Evolutionary conservation across 1,140 invertebrate species (phyloP), one percentile per base, ranked within the genome.

Genomic region (Apis dorsata): DNA sequence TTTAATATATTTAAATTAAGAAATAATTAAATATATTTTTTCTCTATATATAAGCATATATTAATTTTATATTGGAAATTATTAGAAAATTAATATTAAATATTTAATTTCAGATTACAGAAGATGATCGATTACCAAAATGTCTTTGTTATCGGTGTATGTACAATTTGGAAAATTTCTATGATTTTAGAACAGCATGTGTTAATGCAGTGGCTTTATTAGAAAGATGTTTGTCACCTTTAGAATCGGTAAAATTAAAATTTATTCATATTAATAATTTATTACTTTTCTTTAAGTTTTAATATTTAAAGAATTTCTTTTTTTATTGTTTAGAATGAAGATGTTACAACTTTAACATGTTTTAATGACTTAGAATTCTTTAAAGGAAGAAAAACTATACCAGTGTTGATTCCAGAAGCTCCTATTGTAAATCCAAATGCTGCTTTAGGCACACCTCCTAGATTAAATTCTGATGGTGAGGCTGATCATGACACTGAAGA

Each of bases 101-200:
- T 70, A n/a, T 82, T 69, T 70, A n/a, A 86, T 93, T 92, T 60
- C 90, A 95, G 94, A 93, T 95, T 65, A 90, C 89, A 28, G 93
- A 95, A 82, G 90, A 93, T 85, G 94, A 95, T 88, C 82, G 91
- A 15, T 84, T 95, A 68, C 94, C 94, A 70, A 95, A 95, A 88
- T 94, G 92, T 79, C 87, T 95, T 53, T 95, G 94, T 90, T 94
- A 94, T 86, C 91, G 94, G 82, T 95, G 94, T 85, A 94, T 95
- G 90, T 94, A 93, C 90, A 94, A 94, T 90, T 91, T 95, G 88
- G 94, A 95, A 90, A 95, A 94, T 87, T 95, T 94, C 91, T 94
- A 94, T 85, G 94, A 94, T 87, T 95, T 95, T 83, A 91, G 94
- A 87, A 93, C 92, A 70, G 93, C 92, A 51, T 95, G 94, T 83